Conservation (phyloP, 2,888 invertebrate genomes). For the Lasioglossum figueresi region DNA sequence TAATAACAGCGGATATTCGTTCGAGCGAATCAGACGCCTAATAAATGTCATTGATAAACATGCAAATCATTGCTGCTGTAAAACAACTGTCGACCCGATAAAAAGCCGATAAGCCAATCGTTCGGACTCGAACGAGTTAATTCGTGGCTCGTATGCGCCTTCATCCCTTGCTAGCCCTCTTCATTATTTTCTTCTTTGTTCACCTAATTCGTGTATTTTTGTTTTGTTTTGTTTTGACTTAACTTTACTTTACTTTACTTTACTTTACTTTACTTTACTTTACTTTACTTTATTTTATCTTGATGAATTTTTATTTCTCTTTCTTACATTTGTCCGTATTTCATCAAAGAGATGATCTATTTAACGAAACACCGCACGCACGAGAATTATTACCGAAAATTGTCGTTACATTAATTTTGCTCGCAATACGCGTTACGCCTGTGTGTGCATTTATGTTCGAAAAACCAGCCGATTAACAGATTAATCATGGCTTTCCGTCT, state of each 20-base stretch:
- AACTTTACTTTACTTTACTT: neutral
- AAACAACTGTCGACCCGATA: neutral
- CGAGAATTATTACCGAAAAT: neutral
- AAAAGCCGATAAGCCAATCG: neutral
- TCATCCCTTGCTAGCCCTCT: neutral
- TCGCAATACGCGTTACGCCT: neutral
- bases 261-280: no score
- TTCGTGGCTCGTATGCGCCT: neutral
- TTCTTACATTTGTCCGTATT: no score
- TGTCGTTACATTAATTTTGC: neutral
- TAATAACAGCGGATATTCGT: neutral
- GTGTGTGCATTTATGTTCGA: neutral
- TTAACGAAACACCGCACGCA: neutral
- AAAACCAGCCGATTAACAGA: neutral
- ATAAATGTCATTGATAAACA: neutral
- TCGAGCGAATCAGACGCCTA: neutral
- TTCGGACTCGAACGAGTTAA: neutral
- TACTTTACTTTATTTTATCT: no score
- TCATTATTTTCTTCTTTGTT: neutral
- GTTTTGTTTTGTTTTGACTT: no score
- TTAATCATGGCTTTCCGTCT: conserved; percentile 29
- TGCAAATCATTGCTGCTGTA: neutral
- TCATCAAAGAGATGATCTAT: neutral
- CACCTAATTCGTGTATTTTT: neutral
- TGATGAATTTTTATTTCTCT: no score